Base-by-base conservation (phyloP, 2,113 vertebrate species). In the Phaetusa simplex region DNA sequence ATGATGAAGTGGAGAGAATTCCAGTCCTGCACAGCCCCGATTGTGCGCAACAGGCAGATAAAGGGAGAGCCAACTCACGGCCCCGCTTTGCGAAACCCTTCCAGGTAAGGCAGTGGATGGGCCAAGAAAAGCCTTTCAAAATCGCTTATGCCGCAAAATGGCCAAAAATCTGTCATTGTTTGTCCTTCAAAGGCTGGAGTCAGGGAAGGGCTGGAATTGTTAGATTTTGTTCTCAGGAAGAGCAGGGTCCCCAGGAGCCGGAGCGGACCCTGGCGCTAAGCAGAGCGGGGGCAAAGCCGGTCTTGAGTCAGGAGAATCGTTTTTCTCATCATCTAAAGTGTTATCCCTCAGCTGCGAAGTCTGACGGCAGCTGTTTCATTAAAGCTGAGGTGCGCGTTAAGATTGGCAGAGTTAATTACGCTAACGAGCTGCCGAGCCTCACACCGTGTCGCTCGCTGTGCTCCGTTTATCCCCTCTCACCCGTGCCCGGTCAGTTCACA, bases 401-500 rank as follows among this genome's bases (percentile, higher is more conserved):
- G 23, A 26, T 55, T 2, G 12, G 23, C 9, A 4, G 26, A 5
- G 26, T 29, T 21, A 40, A 71, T 88, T 27, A 24, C 7, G 43
- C n/a, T n/a, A 6, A 74, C 0, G 38, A 95, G 65, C 82, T 81
- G 61, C 87, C 24, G 13, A 27, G 40, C 69, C 53, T 12, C 20
- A 2, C 1, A 7, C 36, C 5, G 3, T 11, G 30, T 5, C 22
- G 2, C 36, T 79, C 0, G 2, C 71, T 5, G 56, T 7, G 45
- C 65, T 23, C 27, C 8, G 3, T 9, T 24, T 11, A 3, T 80
- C 66, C 71, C 6, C 6, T 4, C 30, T 40, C 26, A n/a, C 23
- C n/a, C 0, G 1, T 12, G 23, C 50, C 2, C 0, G 11, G 2
- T 23, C 66, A 3, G 3, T 18, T 24, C 45, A 2, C 40, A 16